These are phyloP conservation scores for Cettia cetti DNA, from an alignment of 2,113 vertebrate species.

Conservation along the genomic window DNA sequence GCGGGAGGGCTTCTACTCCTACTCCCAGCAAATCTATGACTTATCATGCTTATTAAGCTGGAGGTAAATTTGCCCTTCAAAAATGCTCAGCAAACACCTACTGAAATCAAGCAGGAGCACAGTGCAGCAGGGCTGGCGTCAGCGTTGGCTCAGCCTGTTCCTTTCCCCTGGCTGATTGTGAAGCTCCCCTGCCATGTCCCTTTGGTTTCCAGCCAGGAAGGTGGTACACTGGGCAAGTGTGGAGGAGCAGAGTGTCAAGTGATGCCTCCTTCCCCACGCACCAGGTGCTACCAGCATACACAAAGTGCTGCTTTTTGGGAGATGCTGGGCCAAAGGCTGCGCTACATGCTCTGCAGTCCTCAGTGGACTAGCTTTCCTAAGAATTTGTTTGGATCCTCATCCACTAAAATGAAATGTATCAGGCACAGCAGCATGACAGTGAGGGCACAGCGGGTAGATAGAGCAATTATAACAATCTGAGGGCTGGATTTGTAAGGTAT, in stretches of 20 bases:
- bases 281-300: rapidly evolving
- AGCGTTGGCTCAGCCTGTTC: not conserved
- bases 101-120: not conserved
- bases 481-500: not conserved
- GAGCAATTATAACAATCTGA: not conserved
- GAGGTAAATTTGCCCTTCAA: constrained; percentile 58
- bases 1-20: constrained; percentile 45
- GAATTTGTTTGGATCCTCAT: not conserved
- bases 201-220: not conserved
- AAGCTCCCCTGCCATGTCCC: rapidly evolving
- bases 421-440: not conserved
- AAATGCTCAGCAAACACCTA: constrained; percentile 1
- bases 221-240: not conserved
- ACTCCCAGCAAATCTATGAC: constrained; percentile 52
- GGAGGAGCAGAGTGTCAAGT: not conserved
- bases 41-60: constrained; percentile 47
- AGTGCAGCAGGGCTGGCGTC: not conserved
- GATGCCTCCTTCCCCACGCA: not conserved
- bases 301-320: not conserved
- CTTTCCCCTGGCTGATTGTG: not conserved
- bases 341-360: not conserved
- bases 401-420: not conserved
- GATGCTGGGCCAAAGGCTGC: not conserved
- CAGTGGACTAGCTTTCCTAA: not conserved
- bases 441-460: not conserved